These are phyloP conservation scores for Podarcis lilfordi DNA, from an alignment of 2,797 vertebrate species.

Conservation along the genomic window DNA sequence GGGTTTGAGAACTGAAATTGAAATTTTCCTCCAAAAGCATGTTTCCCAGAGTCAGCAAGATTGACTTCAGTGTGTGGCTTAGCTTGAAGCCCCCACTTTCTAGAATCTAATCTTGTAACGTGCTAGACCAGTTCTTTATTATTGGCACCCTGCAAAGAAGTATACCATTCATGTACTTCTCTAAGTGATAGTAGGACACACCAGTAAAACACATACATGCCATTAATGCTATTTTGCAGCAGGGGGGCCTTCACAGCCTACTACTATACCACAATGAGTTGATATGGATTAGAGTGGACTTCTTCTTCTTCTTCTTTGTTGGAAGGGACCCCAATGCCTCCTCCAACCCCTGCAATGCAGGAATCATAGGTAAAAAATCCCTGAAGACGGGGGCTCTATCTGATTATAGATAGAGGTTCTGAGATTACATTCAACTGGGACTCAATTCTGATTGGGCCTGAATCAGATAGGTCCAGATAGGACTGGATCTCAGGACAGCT, in stretches of 20 bases:
- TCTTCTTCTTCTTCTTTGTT: too few relatives aligned
- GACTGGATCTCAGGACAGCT: not conserved
- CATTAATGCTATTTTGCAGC: not conserved
- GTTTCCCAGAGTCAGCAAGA: not conserved
- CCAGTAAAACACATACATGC: not conserved
- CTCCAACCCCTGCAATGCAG: too few relatives aligned
- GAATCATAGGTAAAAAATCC: too few relatives aligned
- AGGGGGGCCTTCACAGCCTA: too few relatives aligned
- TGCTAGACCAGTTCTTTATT: not conserved
- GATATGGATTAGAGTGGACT: too few relatives aligned
- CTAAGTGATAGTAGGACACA: not conserved
- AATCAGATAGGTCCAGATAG: not conserved
- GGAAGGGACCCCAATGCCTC: too few relatives aligned
- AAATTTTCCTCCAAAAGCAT: not conserved
- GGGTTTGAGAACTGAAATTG: constrained; percentile 16
- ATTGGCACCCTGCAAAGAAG: not conserved
- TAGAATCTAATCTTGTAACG: not conserved
- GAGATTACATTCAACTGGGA: too few relatives aligned
- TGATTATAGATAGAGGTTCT: too few relatives aligned
- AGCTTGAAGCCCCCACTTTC: not conserved
- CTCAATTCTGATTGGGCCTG: too few relatives aligned
- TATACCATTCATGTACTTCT: not conserved
- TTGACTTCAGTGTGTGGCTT: not conserved
- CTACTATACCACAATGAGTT: too few relatives aligned
- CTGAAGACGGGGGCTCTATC: too few relatives aligned